A percentile compares a stretch with the other conserved stretches of the same genome.
phyloP scores from a whole-genome alignment of 2,888 invertebrate species.

The Metacarcinus magister region DNA sequence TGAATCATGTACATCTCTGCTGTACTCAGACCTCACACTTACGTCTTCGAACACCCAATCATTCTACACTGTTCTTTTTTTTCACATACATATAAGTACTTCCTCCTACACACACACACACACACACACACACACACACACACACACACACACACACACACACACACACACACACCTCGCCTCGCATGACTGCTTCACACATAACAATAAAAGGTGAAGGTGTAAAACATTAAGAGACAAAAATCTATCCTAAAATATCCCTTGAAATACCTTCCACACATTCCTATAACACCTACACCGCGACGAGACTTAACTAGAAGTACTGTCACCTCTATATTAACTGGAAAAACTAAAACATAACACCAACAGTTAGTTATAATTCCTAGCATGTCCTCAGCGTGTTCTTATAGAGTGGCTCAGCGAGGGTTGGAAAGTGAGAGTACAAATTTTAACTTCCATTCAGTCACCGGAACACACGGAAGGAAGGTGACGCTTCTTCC shows the following conservation, averaged over 20 bases:
- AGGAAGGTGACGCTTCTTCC: neutral
- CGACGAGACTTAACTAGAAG: no score
- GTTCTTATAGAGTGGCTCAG: neutral
- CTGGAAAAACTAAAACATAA: neutral
- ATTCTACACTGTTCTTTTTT: no score
- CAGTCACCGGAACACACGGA: neutral
- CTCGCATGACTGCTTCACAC: neutral
- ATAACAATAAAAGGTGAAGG: neutral
- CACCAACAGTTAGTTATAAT: neutral
- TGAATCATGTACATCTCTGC: neutral
- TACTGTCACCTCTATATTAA: no score
- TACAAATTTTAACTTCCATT: neutral
- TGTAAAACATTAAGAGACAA: neutral
- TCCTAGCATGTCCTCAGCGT: neutral
- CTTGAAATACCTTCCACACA: no score
- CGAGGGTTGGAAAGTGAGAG: neutral
- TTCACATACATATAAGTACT: neutral
- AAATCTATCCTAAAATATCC: no score
- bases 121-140: constrained; percentile 26
- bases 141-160: constrained; percentile 26
- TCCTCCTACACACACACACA: constrained; percentile 1
- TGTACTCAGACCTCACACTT: no score
- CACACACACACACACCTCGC: neutral
- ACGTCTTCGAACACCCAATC: no score
- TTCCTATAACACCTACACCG: no score